Evolutionary conservation across 2,888 invertebrate genomes (phyloP).

Genomic region (Dione vanillae): DNA sequence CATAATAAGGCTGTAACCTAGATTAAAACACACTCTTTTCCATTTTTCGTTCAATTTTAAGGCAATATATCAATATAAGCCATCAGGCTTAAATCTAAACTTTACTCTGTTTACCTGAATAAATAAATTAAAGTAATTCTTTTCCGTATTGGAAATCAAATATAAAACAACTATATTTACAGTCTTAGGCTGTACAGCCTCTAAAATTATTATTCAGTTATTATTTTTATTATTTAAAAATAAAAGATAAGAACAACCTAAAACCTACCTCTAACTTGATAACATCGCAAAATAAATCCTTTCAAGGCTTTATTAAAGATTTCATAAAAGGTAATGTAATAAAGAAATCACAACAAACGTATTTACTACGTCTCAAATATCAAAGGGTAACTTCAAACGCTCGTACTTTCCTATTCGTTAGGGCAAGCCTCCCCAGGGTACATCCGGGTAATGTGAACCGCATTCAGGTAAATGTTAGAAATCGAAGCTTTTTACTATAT

Average conservation of each 20-base stretch:
- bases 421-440: conserved; percentile 16
- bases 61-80: no score
- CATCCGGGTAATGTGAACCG: conserved; percentile 20
- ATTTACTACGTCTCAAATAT: conserved; percentile 33
- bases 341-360: conserved; percentile 27
- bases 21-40: no score
- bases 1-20: no score
- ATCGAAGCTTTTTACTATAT: neutral
- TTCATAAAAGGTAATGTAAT: conserved; percentile 8
- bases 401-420: conserved; percentile 31
- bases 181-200: no score
- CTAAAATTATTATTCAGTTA: neutral
- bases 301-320: neutral
- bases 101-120: neutral
- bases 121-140: no score
- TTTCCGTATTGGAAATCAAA: no score
- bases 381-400: conserved; percentile 31
- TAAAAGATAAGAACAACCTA: neutral
- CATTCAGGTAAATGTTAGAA: conserved; percentile 14
- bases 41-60: no score
- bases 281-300: neutral
- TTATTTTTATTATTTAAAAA: no score
- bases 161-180: no score
- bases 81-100: neutral
- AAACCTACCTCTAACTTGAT: neutral